Base-by-base conservation (phyloP, 2,888 invertebrate species). In the Polymixis flavicincta region DNA sequence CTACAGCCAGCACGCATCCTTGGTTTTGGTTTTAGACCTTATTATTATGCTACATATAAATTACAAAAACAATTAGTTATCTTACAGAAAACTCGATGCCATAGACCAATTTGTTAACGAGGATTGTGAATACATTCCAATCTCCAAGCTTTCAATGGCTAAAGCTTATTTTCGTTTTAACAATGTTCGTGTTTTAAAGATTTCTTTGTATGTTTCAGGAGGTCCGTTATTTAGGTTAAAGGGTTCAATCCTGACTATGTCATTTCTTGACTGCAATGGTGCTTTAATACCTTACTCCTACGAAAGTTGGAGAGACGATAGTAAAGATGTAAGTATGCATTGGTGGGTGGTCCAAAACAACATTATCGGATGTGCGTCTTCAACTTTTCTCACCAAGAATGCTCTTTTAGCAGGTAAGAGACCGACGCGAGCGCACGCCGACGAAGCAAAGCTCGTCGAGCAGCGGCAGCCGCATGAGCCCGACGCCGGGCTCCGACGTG, bases 211-310 rank as follows among this genome's bases (percentile, higher is more conserved):
- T 76, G 63, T 71, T 95, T 32, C 96, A 98, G 99, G 99, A 92
- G 99, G 99, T 89, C 99, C 99, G 89, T 98, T 99, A 94, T 99
- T 99, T 97, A 98, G 99, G 96, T 97, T 99, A 95, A 99, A 99
- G 97, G 99, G 99, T 90, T 98, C 99, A 92, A 98, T 99, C 92
- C 97, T 99, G 91, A 98, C 98, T 86, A 98, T 99, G 98, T 98
- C 99, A 85, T 99, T 99, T 97, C 97, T 99, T 93, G 99, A 99
- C 97, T 98, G 98, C 93, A 98, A 98, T 92, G 99, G 99, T 92
- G 98, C 98, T 92, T 97, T 99, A 88, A 98, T 99, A 92, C 98
- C 98, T 80, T 98, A 98, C 92, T 98, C 98, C 61, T 98, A 97
- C 92, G 99, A 99, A 95, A 97, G 98, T 89, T 99, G 99, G 99